Conservation (phyloP, 1,140 invertebrate genomes). For the Pseudomyrmex sp. region DNA sequence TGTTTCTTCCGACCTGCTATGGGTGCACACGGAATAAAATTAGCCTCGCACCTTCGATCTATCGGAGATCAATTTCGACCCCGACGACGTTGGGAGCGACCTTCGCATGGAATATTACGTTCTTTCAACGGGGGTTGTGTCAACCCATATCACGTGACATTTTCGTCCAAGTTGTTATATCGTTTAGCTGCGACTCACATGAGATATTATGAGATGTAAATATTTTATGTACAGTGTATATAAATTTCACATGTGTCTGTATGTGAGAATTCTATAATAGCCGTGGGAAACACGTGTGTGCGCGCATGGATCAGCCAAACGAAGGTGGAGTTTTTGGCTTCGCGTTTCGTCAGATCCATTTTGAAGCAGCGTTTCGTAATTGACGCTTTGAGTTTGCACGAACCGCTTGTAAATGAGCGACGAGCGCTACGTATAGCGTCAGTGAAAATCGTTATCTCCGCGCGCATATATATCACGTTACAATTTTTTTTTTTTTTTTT, state of each 20-base stretch:
- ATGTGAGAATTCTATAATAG: neutral
- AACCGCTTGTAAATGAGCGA: neutral
- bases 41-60: constrained; percentile 57
- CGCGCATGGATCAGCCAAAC: too few relatives aligned
- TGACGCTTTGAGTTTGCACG: neutral
- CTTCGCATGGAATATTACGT: constrained; percentile 42
- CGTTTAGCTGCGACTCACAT: neutral
- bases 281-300: neutral
- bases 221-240: too few relatives aligned
- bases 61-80: constrained; percentile 59
- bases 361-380: constrained; percentile 22
- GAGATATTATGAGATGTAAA: constrained; percentile 2
- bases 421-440: neutral
- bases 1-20: constrained; percentile 21
- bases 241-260: too few relatives aligned
- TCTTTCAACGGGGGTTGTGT: constrained; percentile 12
- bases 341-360: constrained; percentile 12
- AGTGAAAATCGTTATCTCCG: constrained; percentile 47
- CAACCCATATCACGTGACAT: constrained; percentile 17
- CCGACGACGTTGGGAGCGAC: constrained; percentile 20
- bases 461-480: constrained; percentile 7
- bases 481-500: constrained; percentile 26
- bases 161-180: constrained; percentile 7
- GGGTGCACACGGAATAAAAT: constrained; percentile 31
- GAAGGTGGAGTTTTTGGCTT: neutral